phyloP scores from a whole-genome alignment of 37 sponge, comb jelly and placozoan species.

The Aplysina aerophoba region DNA sequence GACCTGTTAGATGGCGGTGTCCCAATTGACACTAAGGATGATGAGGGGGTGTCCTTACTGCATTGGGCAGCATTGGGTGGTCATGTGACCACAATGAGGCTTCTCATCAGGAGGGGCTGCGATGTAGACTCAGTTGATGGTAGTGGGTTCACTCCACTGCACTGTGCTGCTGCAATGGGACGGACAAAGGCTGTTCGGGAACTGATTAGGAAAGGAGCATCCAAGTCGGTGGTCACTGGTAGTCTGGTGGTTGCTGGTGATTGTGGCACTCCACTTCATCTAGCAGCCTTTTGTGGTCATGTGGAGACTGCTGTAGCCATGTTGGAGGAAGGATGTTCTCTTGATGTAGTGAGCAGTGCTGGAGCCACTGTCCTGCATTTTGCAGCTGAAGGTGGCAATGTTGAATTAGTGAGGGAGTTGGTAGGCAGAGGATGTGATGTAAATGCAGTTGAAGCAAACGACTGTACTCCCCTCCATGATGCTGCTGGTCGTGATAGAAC shows the following conservation, averaged over 20 bases:
- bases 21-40: no score
- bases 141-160: constrained; percentile 27
- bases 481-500: constrained; percentile 16
- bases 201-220: neutral
- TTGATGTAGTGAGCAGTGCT: neutral
- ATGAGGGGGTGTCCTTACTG: no score
- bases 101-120: no score
- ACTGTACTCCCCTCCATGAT: constrained; percentile 2
- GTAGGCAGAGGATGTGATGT: neutral
- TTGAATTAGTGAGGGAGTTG: neutral
- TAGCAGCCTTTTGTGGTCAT: constrained; percentile 1
- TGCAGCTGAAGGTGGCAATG: constrained; percentile 31
- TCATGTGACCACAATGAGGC: no score
- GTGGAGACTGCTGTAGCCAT: neutral
- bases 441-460: neutral
- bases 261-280: constrained; percentile 28
- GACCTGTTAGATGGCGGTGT: no score
- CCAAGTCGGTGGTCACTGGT: no score
- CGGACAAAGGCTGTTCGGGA: neutral
- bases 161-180: constrained; percentile 4
- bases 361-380: constrained; percentile 22
- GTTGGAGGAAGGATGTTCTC: neutral
- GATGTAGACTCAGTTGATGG: no score
- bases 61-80: no score
- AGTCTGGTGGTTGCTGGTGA: neutral